These are phyloP conservation scores for Prorops nasuta DNA, from an alignment of 1,140 invertebrate species.

Conservation along the genomic window DNA sequence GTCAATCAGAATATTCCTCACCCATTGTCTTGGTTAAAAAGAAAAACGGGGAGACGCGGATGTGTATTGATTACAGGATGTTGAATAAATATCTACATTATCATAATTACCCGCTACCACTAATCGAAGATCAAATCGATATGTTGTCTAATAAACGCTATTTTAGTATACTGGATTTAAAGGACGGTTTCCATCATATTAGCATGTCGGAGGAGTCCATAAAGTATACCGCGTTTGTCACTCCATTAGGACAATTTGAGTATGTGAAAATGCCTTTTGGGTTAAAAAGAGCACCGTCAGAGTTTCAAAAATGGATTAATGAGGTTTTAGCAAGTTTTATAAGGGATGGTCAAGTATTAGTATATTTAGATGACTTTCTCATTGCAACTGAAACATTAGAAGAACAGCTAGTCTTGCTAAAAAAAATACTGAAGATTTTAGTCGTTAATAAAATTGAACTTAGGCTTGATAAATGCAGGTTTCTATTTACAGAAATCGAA, in stretches of 20 bases:
- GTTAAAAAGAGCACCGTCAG: constrained; percentile 12
- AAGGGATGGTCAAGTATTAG: constrained; percentile 7
- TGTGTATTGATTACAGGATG: constrained; percentile 2
- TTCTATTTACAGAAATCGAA: constrained; percentile 8
- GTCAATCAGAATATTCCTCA: constrained; percentile 33
- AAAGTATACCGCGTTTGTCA: constrained; percentile 18
- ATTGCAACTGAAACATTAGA: constrained; percentile 5
- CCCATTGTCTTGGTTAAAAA: constrained; percentile 33
- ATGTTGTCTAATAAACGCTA: neutral
- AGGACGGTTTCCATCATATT: constrained; percentile 15
- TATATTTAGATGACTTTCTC: constrained; percentile 15
- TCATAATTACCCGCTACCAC: neutral
- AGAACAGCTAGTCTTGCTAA: neutral
- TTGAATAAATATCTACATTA: neutral
- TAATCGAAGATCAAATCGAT: constrained; percentile 12
- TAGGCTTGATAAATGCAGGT: neutral
- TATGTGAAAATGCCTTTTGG: constrained; percentile 36
- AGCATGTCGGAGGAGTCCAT: neutral
- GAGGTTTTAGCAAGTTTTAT: constrained; percentile 20
- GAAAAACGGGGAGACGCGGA: constrained; percentile 15
- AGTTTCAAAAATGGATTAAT: constrained; percentile 28
- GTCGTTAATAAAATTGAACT: neutral
- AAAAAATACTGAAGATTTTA: neutral
- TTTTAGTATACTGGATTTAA: neutral
- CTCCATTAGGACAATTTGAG: constrained; percentile 22